Conservation (phyloP, 2,113 vertebrate genomes). For the Trachemys scripta region DNA sequence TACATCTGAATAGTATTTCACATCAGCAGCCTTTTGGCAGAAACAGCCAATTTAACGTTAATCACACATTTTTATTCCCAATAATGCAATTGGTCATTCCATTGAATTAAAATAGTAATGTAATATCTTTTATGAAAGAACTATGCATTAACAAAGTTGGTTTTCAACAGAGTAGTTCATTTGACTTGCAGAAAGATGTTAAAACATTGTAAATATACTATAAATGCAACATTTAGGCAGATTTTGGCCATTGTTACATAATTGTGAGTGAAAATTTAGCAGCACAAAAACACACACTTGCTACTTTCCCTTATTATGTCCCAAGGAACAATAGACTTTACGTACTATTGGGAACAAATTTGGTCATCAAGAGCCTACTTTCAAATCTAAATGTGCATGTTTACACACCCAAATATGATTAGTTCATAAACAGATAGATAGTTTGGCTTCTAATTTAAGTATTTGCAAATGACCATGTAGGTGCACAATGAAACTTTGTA, state of each 20-base stretch:
- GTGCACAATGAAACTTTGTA: neutral
- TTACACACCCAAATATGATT: neutral
- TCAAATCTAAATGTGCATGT: neutral
- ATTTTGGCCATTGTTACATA: neutral
- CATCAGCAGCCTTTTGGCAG: neutral
- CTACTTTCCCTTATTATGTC: neutral
- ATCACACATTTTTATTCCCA: neutral
- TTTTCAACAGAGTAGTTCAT: neutral
- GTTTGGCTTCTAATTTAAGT: neutral
- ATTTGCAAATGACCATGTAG: neutral
- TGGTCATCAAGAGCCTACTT: neutral
- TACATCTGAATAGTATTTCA: neutral
- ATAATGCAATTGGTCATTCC: neutral
- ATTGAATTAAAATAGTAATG: neutral
- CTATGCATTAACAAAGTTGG: neutral
- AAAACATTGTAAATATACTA: neutral
- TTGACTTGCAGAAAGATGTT: neutral
- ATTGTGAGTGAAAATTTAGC: neutral
- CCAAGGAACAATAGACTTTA: neutral
- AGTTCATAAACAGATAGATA: neutral
- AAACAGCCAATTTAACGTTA: neutral
- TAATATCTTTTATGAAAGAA: too few relatives aligned
- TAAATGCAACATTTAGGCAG: neutral
- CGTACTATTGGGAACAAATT: neutral
- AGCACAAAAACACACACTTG: neutral